Evolutionary conservation across 2,888 invertebrate species (phyloP).

Genomic region (Epistrophella euchroma): DNA sequence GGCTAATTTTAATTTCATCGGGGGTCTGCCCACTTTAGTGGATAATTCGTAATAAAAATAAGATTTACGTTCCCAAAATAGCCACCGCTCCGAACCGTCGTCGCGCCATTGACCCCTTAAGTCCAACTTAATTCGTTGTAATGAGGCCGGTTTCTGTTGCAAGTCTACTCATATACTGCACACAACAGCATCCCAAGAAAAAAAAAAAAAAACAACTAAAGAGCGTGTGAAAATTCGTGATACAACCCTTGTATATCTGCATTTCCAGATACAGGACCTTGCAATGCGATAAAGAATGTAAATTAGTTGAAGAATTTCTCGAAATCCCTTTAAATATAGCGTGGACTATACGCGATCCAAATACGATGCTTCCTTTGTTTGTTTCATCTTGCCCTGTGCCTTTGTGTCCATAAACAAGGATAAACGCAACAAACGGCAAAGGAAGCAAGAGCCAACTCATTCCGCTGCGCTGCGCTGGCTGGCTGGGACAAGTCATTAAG

Average conservation of each 20-base stretch:
- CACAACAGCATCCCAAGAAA: constrained; percentile 1
- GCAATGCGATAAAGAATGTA: constrained; percentile 66
- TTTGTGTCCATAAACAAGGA: constrained; percentile 33
- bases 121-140: constrained; percentile 60
- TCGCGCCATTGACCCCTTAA: constrained; percentile 66
- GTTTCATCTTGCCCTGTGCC: background rate
- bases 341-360: constrained; percentile 37
- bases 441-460: constrained; percentile 12
- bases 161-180: background rate
- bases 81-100: constrained; percentile 32
- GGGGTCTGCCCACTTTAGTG: constrained; percentile 71
- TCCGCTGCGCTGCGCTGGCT: background rate
- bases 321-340: constrained; percentile 59
- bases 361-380: constrained; percentile 33
- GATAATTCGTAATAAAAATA: constrained; percentile 74
- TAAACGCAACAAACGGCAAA: background rate
- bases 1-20: constrained; percentile 50
- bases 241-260: constrained; percentile 41
- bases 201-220: background rate
- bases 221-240: constrained; percentile 59
- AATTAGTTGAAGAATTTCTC: constrained; percentile 59
- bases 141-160: constrained; percentile 60
- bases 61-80: constrained; percentile 71
- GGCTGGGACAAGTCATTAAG: constrained; percentile 56
- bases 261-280: constrained; percentile 45